A percentile compares a stretch with the other conserved stretches of the same genome.
Conservation (phyloP, 1,140 invertebrate genomes). For the Aphelinus atriplicis region DNA sequence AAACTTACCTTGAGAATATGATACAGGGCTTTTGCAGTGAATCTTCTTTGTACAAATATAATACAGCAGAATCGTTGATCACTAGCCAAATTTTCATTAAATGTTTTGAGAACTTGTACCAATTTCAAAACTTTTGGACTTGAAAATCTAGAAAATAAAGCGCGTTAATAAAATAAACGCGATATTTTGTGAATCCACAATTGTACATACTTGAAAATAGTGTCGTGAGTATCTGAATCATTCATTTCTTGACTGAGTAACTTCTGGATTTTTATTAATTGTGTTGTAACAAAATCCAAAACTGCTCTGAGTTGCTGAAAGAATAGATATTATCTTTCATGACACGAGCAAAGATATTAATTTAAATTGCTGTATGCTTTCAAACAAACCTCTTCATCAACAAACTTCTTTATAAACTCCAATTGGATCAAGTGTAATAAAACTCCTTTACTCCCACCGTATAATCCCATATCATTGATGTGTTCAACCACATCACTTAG, state of each 20-base stretch:
- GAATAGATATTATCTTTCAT: slow-evolving; percentile 7
- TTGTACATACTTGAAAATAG: slow-evolving; percentile 45
- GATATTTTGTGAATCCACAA: neutral
- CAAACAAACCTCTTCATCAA: slow-evolving; percentile 54
- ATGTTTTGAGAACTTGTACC: slow-evolving; percentile 68
- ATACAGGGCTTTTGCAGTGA: slow-evolving; percentile 81
- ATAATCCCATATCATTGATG: slow-evolving; percentile 68
- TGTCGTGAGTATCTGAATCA: slow-evolving; percentile 34
- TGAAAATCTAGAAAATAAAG: slow-evolving; percentile 66
- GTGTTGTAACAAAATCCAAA: slow-evolving; percentile 48
- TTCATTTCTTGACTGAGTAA: slow-evolving; percentile 54
- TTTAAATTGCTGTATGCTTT: neutral
- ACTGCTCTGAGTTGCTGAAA: slow-evolving; percentile 40
- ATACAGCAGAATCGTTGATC: slow-evolving; percentile 75
- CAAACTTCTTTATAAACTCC: slow-evolving; percentile 70
- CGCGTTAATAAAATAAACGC: slow-evolving; percentile 3
- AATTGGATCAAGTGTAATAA: slow-evolving; percentile 71
- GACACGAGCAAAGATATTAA: too few species aligned
- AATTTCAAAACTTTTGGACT: slow-evolving; percentile 70
- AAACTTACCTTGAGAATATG: slow-evolving; percentile 75
- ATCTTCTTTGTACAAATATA: slow-evolving; percentile 83
- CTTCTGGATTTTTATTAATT: slow-evolving; percentile 54
- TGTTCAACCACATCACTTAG: slow-evolving; percentile 61
- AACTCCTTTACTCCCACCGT: slow-evolving; percentile 69
- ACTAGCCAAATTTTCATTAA: slow-evolving; percentile 50